Evolutionary conservation across 2,797 vertebrate genomes (phyloP), one percentile per base, ranked within the genome.

Genomic region (Chaenodraco wilsoni): DNA sequence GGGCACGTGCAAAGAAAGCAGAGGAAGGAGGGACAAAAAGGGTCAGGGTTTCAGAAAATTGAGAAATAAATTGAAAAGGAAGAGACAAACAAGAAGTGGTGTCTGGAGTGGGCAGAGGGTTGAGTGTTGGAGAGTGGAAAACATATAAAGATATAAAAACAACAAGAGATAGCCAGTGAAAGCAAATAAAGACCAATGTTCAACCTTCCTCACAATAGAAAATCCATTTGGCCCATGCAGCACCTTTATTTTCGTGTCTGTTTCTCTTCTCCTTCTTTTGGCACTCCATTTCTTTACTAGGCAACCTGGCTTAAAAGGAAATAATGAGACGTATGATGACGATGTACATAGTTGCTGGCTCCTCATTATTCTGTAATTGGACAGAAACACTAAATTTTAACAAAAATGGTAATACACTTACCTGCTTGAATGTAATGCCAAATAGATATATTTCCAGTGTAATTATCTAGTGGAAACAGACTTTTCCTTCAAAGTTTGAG

Each of bases 391-490:
- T 15, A 44, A 17, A 55, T 41, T 45, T 57, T 16, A 40, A 14
- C 57, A 56, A 12, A 67, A 33, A 48, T 17, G 4, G 33, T 21
- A 59, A 44, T 1, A 31, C 17, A 43, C 27, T 17, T 12, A 46
- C 41, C 16, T 43, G 46, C 44, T 48, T 50, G 12, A 40, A 6
- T 33, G 19, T 37, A 9, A 9, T 27, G 31, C 15, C 52, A 19
- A n/a, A 65, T 8, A 44, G 19, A 55, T 16, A 10, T 65, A 23
- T 17, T 21, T 65, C 23, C 19, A 3, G 21, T n/a, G 9, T 37
- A 49, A 66, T 63, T 41, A 74, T 33, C 11, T 33, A 61, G 43
- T 48, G 64, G 51, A 86, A 85, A 73, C 64, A 65, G 40, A 58
- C 46, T 40, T 64, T 62, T 48, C 37, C 21, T 27, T 12, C 21